These are phyloP conservation scores for Aphis gossypii DNA, from an alignment of 1,140 invertebrate genomes.

Conservation along the genomic window DNA sequence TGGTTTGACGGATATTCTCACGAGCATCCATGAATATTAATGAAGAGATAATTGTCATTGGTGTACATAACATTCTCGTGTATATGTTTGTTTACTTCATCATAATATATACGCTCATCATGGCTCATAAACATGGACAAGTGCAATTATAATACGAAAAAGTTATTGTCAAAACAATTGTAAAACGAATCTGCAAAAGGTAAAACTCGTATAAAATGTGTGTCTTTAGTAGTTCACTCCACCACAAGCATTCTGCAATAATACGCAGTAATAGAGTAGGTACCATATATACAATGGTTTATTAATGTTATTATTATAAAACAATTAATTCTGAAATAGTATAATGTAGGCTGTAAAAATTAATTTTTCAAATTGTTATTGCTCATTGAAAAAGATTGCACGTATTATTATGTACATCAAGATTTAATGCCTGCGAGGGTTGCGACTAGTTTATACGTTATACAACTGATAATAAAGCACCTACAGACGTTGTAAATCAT, in stretches of 20 bases:
- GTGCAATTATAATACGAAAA: neutral
- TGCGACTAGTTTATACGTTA: neutral
- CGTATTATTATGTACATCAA: neutral
- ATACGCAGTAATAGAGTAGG: no score
- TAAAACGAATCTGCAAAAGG: neutral
- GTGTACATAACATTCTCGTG: neutral
- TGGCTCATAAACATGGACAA: neutral
- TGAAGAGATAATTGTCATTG: slow-evolving; percentile 29
- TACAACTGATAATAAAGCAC: neutral
- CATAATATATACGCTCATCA: neutral
- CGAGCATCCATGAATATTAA: slow-evolving; percentile 28
- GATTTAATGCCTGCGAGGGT: neutral
- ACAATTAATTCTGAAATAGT: neutral
- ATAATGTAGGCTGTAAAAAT: neutral
- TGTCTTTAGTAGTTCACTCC: no score
- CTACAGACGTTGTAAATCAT: neutral
- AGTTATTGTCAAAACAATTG: neutral
- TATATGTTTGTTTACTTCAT: neutral
- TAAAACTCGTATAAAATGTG: no score
- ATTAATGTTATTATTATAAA: neutral
- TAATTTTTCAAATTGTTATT: neutral
- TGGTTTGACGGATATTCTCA: slow-evolving; percentile 44
- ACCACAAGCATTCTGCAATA: no score
- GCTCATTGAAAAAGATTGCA: neutral
- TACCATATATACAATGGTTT: neutral